Base-by-base conservation (phyloP, 1,140 invertebrate genomes). In the Macrosteles quadrilineatus region DNA sequence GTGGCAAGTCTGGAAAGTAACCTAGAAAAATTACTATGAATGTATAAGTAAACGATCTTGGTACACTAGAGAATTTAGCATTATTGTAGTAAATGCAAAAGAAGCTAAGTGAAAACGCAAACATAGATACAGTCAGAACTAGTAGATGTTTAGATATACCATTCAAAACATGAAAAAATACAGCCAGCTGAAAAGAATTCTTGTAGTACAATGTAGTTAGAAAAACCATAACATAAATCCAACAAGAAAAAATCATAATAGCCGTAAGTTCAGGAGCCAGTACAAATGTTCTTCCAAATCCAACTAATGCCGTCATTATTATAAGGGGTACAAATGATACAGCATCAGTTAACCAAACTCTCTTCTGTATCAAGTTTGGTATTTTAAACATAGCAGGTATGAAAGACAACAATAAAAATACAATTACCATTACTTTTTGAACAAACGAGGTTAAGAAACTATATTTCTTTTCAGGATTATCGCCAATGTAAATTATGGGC, bases 21-120 rank as follows among this genome's bases (percentile, higher is more conserved):
- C 62, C 62, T 6, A 90, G 86, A 40, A 84, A 80, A 14, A 83
- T 79, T 66, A 64, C 36, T 36, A 36, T 36, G 11, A 23, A 36
- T 9, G 62, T 64, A 30, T 64, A 64, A 17, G 36, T 64, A 25
- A 64, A 64, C 9, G 62, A 36, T 36, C 2, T n/a, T 36, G 36
- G 27, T 2, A 43, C 2, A 64, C n/a, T 64, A 19, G 29, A 9
- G 27, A 64, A 64, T 36, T 19, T 64, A 19, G 4, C 23, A 21
- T 64, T 11, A n/a, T 19, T 21, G 36, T 36, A 17, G 32, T 19
- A 64, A 3, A 64, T 19, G 25, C 62, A 64, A 36, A 64, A 64
- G 23, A 64, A 64, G 17, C 30, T 36, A 2, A 64, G 19, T 2
- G 62, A 3, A 36, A 64, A 64, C 23, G 62, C 29, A 36, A 64